These are phyloP conservation scores for Drosophila lacicola DNA, from an alignment of 2,888 invertebrate genomes.

Conservation along the genomic window DNA sequence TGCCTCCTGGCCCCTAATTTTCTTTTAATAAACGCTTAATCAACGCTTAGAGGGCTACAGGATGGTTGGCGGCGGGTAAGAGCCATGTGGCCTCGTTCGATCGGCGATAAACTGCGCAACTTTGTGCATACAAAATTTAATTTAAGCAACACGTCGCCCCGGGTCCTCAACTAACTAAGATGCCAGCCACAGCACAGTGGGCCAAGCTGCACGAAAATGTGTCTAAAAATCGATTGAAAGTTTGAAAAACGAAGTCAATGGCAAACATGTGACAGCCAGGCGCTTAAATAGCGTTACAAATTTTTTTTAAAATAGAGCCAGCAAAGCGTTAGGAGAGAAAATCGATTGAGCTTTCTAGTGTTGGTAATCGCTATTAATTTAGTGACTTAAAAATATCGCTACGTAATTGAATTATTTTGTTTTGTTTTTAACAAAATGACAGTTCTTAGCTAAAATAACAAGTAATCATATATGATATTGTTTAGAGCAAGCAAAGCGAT, in stretches of 20 bases:
- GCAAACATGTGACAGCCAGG: too few species aligned
- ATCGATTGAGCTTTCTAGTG: too few species aligned
- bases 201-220: background rate
- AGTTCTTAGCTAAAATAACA: too few species aligned
- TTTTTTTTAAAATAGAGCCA: too few species aligned
- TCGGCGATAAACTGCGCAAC: slow-evolving; percentile 56
- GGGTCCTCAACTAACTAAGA: slow-evolving; percentile 17
- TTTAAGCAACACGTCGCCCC: slow-evolving; percentile 36
- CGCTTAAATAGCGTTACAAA: too few species aligned
- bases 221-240: background rate
- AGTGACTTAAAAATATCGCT: too few species aligned
- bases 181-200: slow-evolving; percentile 39
- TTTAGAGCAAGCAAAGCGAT: too few species aligned
- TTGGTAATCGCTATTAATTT: too few species aligned
- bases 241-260: background rate
- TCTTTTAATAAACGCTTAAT: slow-evolving; percentile 64
- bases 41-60: slow-evolving; percentile 31
- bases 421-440: too few species aligned
- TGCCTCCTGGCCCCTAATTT: slow-evolving; percentile 23
- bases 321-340: too few species aligned
- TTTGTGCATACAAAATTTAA: slow-evolving; percentile 53
- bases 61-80: background rate
- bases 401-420: too few species aligned
- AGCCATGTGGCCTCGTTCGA: slow-evolving; percentile 36
- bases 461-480: too few species aligned